Conservation (phyloP, 1,140 invertebrate species). For the Ips nitidus region DNA sequence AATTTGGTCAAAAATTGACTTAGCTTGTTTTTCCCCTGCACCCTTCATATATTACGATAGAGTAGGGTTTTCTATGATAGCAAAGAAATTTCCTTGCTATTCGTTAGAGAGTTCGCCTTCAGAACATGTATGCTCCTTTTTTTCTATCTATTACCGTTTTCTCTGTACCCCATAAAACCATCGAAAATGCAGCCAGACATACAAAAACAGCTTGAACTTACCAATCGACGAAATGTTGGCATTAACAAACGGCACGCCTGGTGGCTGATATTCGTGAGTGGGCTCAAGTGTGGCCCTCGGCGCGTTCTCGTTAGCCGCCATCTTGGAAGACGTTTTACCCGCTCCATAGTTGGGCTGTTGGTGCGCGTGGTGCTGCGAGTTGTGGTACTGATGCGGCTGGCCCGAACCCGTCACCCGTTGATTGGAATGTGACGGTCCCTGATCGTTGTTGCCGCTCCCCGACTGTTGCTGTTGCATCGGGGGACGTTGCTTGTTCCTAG, state of each 20-base stretch:
- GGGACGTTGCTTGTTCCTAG: slow-evolving; percentile 30
- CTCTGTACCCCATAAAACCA: no score
- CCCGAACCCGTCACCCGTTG: not conserved
- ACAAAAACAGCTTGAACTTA: not conserved
- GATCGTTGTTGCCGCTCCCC: slow-evolving; percentile 7
- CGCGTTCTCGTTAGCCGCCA: not conserved
- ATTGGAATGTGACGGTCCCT: slow-evolving; percentile 11
- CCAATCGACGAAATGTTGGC: slow-evolving; percentile 8
- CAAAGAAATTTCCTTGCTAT: no score
- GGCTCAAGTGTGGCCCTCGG: not conserved
- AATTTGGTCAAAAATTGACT: no score
- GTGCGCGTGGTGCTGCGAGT: not conserved
- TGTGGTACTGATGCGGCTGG: slow-evolving; percentile 16
- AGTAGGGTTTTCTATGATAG: no score
- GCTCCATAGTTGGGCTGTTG: slow-evolving; percentile 19
- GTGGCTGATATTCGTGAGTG: not conserved
- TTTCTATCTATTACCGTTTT: no score
- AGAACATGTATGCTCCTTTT: no score
- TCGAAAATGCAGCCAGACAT: no score
- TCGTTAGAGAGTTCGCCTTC: no score
- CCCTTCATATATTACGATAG: no score
- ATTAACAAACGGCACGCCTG: slow-evolving; percentile 8
- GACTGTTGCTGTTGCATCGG: not conserved
- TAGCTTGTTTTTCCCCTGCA: no score
- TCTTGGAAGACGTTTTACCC: slow-evolving; percentile 12